Percentiles rank a stretch among this genome's conserved stretches.
Conservation (phyloP, 2,113 vertebrate genomes). For the Aythya baeri region DNA sequence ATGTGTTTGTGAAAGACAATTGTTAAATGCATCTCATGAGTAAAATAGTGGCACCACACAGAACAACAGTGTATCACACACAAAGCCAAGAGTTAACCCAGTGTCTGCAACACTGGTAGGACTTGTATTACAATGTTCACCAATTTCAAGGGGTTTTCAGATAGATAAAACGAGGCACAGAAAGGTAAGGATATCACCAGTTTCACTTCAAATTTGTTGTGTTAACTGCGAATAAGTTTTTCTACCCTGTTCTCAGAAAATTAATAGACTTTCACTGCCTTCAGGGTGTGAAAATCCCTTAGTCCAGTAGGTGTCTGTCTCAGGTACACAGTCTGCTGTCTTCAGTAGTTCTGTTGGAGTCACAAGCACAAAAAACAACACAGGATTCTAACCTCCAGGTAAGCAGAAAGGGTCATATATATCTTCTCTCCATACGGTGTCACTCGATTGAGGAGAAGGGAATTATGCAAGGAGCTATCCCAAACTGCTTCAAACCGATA, state of each 20-base stretch:
- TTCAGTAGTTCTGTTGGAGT: neutral
- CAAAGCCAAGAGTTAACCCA: neutral
- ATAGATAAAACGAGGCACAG: neutral
- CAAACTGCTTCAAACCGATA: constrained; percentile 97
- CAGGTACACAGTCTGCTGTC: neutral
- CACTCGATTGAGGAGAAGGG: constrained; percentile 94
- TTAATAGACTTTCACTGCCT: neutral
- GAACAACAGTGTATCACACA: neutral
- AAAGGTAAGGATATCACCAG: neutral
- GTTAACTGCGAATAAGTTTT: neutral
- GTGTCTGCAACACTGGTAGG: neutral
- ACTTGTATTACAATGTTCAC: fast-evolving
- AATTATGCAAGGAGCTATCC: constrained; percentile 99
- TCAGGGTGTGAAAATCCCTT: neutral
- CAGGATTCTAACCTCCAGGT: constrained; percentile 88
- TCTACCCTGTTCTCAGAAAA: neutral
- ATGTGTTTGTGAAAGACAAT: neutral
- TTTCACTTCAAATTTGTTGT: neutral
- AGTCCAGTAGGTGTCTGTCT: neutral
- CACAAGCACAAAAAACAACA: neutral
- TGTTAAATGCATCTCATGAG: neutral
- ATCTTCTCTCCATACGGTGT: constrained; percentile 98
- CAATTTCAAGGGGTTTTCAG: neutral
- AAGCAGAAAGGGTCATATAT: constrained; percentile 97
- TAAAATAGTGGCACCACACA: neutral